Base-by-base conservation (phyloP, 2,113 vertebrate species). In the Fukomys damarensis region DNA sequence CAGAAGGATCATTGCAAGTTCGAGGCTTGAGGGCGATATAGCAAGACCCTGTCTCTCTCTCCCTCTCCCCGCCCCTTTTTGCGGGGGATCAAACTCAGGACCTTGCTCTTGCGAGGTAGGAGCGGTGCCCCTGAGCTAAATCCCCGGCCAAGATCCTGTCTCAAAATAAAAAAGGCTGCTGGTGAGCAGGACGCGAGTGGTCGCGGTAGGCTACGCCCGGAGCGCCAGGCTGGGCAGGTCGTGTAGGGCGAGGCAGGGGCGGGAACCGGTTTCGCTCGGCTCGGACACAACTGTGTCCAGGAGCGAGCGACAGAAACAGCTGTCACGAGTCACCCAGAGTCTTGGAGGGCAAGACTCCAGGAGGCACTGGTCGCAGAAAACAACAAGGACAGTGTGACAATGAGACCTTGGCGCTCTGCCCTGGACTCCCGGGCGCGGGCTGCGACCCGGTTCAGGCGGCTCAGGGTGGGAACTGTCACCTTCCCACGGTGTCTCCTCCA, bases 231-330 rank as follows among this genome's bases (percentile, higher is more conserved):
- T 46, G 52, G n/a, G 41, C 63, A 84, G 74, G 30, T 49, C 63
- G 52, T 41, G 85, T 3, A 41, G 41, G 56, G 66, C 30, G 83
- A n/a, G 1, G 59, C 46, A 66, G n/a, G 54, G 35, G 22, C 65
- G 70, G 70, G 61, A 49, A 14, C 80, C 16, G 61, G 79, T 58
- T 61, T 32, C 22, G 92, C 56, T 58, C 5, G 56, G 56, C 56
- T 58, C 20, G 56, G 56, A 58, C 17, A 89, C 66, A 54, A 30
- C 17, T 43, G 87, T 52, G 88, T 76, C 77, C 22, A 1, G 59
- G 16, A 30, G 35, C 11, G 77, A 93, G 38, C 5, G 63, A 66
- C 92, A 91, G 85, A 84, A 76, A 61, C 93, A 93, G 72, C 89
- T 84, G 92, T 80, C 43, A 38, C 19, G 61, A 52, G 74, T 95